Base-by-base conservation (phyloP, 2,888 invertebrate genomes). In the Morpho deidamia region DNA sequence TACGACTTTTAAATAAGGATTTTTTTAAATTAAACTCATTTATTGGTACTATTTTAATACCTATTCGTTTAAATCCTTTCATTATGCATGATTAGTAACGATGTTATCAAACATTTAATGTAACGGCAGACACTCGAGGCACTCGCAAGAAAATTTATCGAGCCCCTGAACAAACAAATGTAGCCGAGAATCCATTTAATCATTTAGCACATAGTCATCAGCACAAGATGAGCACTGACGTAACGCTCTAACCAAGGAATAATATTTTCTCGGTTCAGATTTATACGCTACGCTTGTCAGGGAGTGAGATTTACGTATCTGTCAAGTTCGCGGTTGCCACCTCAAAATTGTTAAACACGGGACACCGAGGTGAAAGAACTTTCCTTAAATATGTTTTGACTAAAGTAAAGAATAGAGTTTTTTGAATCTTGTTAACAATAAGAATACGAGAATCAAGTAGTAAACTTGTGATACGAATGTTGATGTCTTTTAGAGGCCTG, bases 251-350 rank as follows among this genome's bases (percentile, higher is more conserved):
- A 68, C 69, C 61, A 70, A 78, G 77, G 76, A 81, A 81, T 81
- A 81, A 78, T 81, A 83, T 83, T 82, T 74, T 71, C 70, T 69
- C 68, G 64, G 67, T 74, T 72, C 68, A 71, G 75, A 76, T 77
- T 81, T 76, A 76, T 77, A 74, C 67, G 72, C 76, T 71, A 73
- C 71, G 78, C 70, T 72, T 87, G 88, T 83, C 88, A 82, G 67
- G 70, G 61, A 63, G 54, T 57, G 69, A 79, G 82, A 89, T 89
- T 87, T 88, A 88, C 81, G 76, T 73, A 71, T 77, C 81, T 83
- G 81, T 79, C 79, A 78, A 57, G 38, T 46, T 41, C 34, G 48
- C 32, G 40, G 48, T 12, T 41, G 8, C 48, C 48, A 48, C 10
- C 9, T 40, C 3, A 8, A 34, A 48, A 48, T 12, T 12, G 12